Evolutionary conservation across 2,797 vertebrate genomes (phyloP).

Genomic region (Cuniculus paca): DNA sequence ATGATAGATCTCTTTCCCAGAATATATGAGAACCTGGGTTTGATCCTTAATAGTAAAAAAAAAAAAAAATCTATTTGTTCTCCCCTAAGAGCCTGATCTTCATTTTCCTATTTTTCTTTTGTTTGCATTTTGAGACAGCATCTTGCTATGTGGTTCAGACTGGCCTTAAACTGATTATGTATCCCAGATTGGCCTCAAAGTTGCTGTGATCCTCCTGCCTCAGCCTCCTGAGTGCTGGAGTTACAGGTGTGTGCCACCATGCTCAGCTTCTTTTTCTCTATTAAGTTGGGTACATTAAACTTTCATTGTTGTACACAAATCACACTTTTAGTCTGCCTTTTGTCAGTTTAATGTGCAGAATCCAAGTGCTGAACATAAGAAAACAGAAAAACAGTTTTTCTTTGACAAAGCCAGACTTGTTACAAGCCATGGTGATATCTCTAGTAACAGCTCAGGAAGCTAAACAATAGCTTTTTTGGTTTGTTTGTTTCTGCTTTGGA

Average conservation of each 20-base stretch:
- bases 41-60: neutral
- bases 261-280: neutral
- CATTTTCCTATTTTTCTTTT: neutral
- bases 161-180: neutral
- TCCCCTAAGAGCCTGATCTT: neutral
- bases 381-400: neutral
- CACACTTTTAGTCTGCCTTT: neutral
- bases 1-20: neutral
- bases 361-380: neutral
- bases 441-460: neutral
- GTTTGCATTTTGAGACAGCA: neutral
- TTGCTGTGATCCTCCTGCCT: neutral
- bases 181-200: neutral
- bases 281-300: neutral
- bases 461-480: neutral
- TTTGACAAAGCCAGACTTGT: neutral
- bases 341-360: neutral
- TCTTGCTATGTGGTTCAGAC: neutral
- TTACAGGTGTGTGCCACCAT: neutral
- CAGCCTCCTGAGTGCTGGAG: neutral
- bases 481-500: too few species aligned
- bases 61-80: neutral
- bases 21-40: neutral
- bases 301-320: neutral
- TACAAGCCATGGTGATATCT: neutral